Base-by-base conservation (phyloP, 2,113 vertebrate genomes). In the Ptyas mucosa region DNA sequence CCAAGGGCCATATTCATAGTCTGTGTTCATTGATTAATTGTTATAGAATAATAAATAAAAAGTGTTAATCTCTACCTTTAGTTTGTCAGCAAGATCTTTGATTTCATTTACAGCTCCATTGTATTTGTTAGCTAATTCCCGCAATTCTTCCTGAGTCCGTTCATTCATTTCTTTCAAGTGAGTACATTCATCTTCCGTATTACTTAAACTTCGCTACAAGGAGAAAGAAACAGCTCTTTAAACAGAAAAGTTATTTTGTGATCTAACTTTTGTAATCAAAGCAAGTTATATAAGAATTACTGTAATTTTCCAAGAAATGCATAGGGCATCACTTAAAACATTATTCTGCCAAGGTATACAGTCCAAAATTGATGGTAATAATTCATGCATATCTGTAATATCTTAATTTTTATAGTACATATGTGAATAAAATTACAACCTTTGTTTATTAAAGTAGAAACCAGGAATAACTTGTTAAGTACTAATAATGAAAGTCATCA, bases 151-250 rank as follows among this genome's bases (percentile, higher is more conserved):
- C 97, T 99, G 99, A 95, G 98, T 98, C 95, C 98, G 95, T 94
- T 99, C 99, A 46, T 99, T 99, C 99, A 99, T 99, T 97, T 99
- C 99, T 98, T 99, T 99, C 97, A 99, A 98, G 95, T 99, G 99
- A 58, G 99, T 99, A 98, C 99, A 99, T 98, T 99, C 99, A 92
- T 99, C 99, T 97, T 99, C 99, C 1, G 99, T 99, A 97, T 99
- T 99, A 95, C 99, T 99, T 94, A 99, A 98, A 90, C 99, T 98
- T 94, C 99, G 96, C 99, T 99, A 97, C 3, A 97, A 98, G 61
- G 93, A 3, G 94, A 95, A 92, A 96, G 8, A 81, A 94, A 46
- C 75, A 54, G 12, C 7, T 51, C 8, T 3, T 10, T 94, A 86
- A 89, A 87, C 18, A 89, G 91, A 87, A 46, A 53, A 8, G 39